Base-by-base conservation (phyloP, 1,140 invertebrate genomes). In the Asbolus verrucosus region DNA sequence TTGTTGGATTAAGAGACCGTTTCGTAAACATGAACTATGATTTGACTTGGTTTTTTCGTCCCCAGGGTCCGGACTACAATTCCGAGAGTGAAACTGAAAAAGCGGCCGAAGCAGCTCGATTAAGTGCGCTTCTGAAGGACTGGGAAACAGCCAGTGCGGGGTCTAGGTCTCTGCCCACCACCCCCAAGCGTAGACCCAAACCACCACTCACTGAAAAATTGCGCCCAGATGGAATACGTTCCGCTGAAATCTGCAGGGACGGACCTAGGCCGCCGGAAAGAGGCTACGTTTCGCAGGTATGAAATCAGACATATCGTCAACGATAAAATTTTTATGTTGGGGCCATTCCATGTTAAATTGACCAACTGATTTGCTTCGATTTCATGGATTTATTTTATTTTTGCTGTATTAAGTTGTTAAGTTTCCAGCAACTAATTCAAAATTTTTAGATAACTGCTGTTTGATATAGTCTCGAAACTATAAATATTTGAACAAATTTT, bases 11-110 rank as follows among this genome's bases (percentile, higher is more conserved):
- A 46, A 46, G 16, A 0, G 9, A 5, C 21, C n/a, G 3, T 11
- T 19, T 36, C n/a, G n/a, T n/a, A n/a, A n/a, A n/a, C n/a, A n/a
- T n/a, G n/a, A n/a, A n/a, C 24, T 27, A 8, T 4, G 24, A 27
- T 27, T 27, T 61, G 14, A 15, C 19, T 9, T 68, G 3, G 8
- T 3, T 16, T 24, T 39, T 31, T 69, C 4, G 11, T 60, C 11
- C 27, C 1, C 81, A 92, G 89, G 90, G 90, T 67, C 89, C 87
- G 59, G 90, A 92, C 74, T 92, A 91, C 75, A 89, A 91, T 77
- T 88, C 87, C 14, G 84, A 84, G 33, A 88, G 87, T 76, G 87
- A 89, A 77, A 85, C 85, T 46, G 88, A 89, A 82, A 83, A 87
- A 61, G 83, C 83, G 38, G 73, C 87, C 70, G 88, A 89, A 77